Base-by-base conservation (phyloP, 2,888 invertebrate genomes). In the Cerceris rybyensis region DNA sequence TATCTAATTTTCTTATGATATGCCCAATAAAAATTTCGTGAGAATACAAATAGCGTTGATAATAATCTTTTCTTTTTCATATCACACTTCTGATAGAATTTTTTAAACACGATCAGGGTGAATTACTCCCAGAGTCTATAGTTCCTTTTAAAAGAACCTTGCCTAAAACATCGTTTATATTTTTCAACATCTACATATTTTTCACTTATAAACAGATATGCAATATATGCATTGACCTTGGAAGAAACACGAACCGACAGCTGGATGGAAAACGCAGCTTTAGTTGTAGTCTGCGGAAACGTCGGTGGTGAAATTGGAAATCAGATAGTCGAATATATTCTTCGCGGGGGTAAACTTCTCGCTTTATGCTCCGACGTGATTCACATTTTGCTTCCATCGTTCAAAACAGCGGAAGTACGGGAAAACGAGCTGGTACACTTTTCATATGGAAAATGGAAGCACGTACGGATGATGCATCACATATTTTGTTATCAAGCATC, bases 401-500 rank as follows among this genome's bases (percentile, higher is more conserved):
- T 97, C 91, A 96, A 96, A 87, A 97, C 97, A 68, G 97, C 97
- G 7, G 97, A 97, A 94, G 97, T 97, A 50, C 95, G 97, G 39
- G 97, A 97, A 92, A 96, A 96, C 89, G 97, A 97, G 91, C 93
- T 97, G 64, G 97, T 97, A 1, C 95, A 96, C 84, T 97, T 97
- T 90, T 96, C 96, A 2, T 97, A 96, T 86, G 96, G 96, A 80
- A 95, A 96, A 90, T 97, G 97, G 97, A 95, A 96, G 88, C 95
- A 96, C 6, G 96, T 97, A 0, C 95, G 95, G 90, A 96, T 97
- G 96, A 96, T 97, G 94, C 97, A 97, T 92, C 97, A 97, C 88
- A 96, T 97, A 81, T 97, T 97, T 91, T 97, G 97, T 89, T 97
- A 97, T 90, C 97, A 97, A 91, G 96, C 97, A 0, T 97, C 97